Base-by-base conservation (phyloP, 35 echinoderm and acorn worm genomes). In the Lytechinus variegatus region DNA sequence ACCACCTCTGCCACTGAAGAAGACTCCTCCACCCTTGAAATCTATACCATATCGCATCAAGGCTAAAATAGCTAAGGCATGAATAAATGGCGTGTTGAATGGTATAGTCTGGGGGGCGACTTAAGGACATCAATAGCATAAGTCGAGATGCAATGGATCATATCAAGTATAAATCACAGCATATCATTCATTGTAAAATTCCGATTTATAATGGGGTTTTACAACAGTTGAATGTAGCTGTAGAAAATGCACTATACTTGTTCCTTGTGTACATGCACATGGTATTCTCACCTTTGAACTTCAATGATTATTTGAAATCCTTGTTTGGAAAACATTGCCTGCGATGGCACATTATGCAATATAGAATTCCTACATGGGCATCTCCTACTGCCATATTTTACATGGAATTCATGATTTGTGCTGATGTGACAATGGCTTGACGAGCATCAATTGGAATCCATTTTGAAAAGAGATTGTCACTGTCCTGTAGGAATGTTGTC, bases 1-100 rank as follows among this genome's bases (percentile, higher is more conserved):
- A 86, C 96, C 57, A 28, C 96, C 96, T 13, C 55, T 28, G 1
- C 92, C 5, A 19, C 5, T 93, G 55, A 93, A 57, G 54, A 93
- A 93, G 54, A 27, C 24, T 28, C 92, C 52, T 2, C n/a, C 3
- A 54, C 52, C 88, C n/a, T 33, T 54, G 28, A 5, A 14, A 54
- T 51, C 28, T 12, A 44, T 52, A 54, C 88, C 88, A 52, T 54
- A 54, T 52, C 88, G 88, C 52, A 54, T 90, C 29, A 90, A 90
- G 88, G 88, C 88, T 79, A 79, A 79, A 79, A 79, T 79, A n/a
- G 12, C 66, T 6, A 79, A 79, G 66, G 66, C 66, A 79, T 79
- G 3, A 79, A 79, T 10, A n/a, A n/a, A 79, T 24, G 3, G 14
- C 19, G 66, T 79, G 66, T 8, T 79, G 66, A n/a, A 79, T n/a